Conservation (phyloP, 2,888 invertebrate species). For the Cyclophora punctaria region DNA sequence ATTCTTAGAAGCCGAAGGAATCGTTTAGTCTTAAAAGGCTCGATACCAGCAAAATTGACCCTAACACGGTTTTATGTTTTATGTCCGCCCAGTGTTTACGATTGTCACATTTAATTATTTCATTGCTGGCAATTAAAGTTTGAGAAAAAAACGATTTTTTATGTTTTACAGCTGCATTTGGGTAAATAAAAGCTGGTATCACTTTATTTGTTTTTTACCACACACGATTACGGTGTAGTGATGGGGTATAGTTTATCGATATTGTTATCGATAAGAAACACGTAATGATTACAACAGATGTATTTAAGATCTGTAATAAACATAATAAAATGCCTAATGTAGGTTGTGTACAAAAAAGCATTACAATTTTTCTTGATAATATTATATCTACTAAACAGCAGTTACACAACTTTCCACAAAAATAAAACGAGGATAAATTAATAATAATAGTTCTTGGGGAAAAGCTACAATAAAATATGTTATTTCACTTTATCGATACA, state of each 20-base stretch:
- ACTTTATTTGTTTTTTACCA: slow-evolving; percentile 67
- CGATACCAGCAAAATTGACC: slow-evolving; percentile 31
- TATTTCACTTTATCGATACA: slow-evolving; percentile 19
- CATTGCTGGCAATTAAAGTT: slow-evolving; percentile 72
- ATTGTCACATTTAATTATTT: slow-evolving; percentile 74
- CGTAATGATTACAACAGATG: too few relatives aligned
- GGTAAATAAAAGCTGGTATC: slow-evolving; percentile 66
- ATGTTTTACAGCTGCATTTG: slow-evolving; percentile 66
- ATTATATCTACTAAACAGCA: too few relatives aligned
- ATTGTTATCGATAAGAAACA: slow-evolving; percentile 18
- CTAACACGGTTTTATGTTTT: slow-evolving; percentile 60
- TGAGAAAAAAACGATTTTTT: slow-evolving; percentile 65
- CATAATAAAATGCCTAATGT: too few relatives aligned
- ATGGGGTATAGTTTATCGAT: slow-evolving; percentile 22
- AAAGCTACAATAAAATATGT: neutral
- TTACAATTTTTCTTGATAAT: too few relatives aligned
- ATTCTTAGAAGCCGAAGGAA: too few relatives aligned
- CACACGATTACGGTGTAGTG: slow-evolving; percentile 63
- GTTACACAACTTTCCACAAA: too few relatives aligned
- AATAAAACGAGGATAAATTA: too few relatives aligned
- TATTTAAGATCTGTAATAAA: too few relatives aligned
- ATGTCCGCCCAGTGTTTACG: slow-evolving; percentile 62
- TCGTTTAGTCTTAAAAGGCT: too few relatives aligned
- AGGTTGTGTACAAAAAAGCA: too few relatives aligned
- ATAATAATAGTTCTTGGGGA: too few relatives aligned